Base-by-base conservation (phyloP, 2,888 invertebrate species). In the Selenia dentaria region DNA sequence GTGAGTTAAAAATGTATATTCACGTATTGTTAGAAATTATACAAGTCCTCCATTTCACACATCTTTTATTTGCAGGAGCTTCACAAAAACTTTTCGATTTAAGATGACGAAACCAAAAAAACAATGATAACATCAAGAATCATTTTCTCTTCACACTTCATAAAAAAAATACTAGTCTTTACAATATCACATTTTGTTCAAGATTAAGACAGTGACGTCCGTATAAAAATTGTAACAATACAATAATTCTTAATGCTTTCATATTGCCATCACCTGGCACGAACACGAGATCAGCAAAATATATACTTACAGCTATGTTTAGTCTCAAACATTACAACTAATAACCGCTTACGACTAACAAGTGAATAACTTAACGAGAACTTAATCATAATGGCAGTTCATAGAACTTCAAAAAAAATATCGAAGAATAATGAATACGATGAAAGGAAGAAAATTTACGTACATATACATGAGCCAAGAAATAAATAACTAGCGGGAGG, bases 221-320 rank as follows among this genome's bases (percentile, higher is more conserved):
- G 54, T 86, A 81, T 83, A 83, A 83, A 83, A 82, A 82, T 82
- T 73, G 76, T 81, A 87, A 84, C 83, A 82, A 79, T 85, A 83
- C 63, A 85, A 88, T 86, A 83, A 89, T 89, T 90, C 90, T 90
- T 89, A 79, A 90, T 90, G 90, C 83, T 89, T 88, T 84, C 86
- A 88, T 79, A 80, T 70, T 74, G 82, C 86, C 86, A 74, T 60
- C 70, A 70, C 72, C 78, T 78, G 85, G 83, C 84, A 80, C 76
- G 75, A 75, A 80, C 82, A 77, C 83, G 90, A 90, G 90, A 90
- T 90, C 90, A 88, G 82, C 84, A 80, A 75, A n/a, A n/a, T n/a
- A 79, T 79, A 77, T 60, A 70, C 84, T 83, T 86, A 85, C 61
- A 52, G 55, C 81, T 86, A 85, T 62, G 62, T 78, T 81, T 80